A percentile compares a stretch with the other conserved stretches of the same genome.
phyloP scores from a whole-genome alignment of 2,113 vertebrate genomes.

The Dolichallabes microphthalmus region DNA sequence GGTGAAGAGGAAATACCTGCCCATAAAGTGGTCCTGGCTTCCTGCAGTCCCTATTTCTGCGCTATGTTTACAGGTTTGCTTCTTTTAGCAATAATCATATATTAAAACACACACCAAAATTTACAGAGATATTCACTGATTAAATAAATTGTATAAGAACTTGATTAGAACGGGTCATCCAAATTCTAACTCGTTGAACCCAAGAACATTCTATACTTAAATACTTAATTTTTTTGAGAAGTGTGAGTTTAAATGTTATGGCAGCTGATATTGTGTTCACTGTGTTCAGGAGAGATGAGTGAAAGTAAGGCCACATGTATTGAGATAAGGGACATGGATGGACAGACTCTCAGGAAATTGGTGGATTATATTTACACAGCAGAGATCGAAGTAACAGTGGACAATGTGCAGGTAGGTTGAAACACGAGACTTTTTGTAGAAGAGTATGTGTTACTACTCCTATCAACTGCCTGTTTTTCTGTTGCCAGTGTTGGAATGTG shows the following conservation, averaged over 20 bases:
- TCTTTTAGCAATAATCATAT: neutral
- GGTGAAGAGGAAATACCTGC: slow-evolving; percentile 87
- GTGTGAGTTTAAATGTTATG: neutral
- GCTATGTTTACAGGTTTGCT: slow-evolving; percentile 96
- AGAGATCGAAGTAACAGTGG: slow-evolving; percentile 91
- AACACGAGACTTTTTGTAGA: neutral
- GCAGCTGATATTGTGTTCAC: slow-evolving; percentile 9
- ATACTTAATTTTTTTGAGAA: neutral
- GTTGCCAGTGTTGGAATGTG: neutral
- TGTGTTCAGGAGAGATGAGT: slow-evolving; percentile 88
- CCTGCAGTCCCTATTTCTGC: slow-evolving; percentile 96
- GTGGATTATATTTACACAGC: slow-evolving; percentile 96
- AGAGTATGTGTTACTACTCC: neutral
- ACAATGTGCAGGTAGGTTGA: slow-evolving; percentile 89
- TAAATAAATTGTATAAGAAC: neutral
- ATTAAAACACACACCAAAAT: neutral
- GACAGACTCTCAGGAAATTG: slow-evolving; percentile 85
- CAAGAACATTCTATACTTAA: neutral
- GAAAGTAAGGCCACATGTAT: slow-evolving; percentile 93
- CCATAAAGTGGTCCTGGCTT: slow-evolving; percentile 88
- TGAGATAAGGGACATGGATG: slow-evolving; percentile 91
- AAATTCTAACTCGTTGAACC: neutral
- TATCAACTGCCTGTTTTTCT: neutral
- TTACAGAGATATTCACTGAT: neutral
- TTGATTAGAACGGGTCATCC: neutral